Evolutionary conservation across 2,888 invertebrate species (phyloP), one percentile per base, ranked within the genome.

Genomic region (Sericinus montela): DNA sequence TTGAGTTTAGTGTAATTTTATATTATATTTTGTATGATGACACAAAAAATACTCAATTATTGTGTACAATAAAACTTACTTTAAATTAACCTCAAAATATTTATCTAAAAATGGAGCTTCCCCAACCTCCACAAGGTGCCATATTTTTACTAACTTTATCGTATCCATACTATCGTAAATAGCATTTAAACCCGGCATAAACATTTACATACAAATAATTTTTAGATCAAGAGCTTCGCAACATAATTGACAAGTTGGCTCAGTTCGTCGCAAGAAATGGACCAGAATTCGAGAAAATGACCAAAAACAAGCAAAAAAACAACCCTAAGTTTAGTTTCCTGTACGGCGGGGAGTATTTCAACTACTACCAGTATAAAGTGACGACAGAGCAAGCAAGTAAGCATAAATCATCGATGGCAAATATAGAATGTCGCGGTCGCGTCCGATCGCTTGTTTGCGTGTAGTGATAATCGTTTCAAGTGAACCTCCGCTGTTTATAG

Each of bases 241-340:
- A 97, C 90, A 98, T 98, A 72, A 99, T 99, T 71, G 99, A 99
- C 90, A 98, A 98, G 90, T 91, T 99, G 67, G 99, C 99, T 10
- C 97, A 98, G 84, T 99, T 99, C 92, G 99, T 99, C 60, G 99
- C 99, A 52, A 90, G 98, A 85, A 99, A 98, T 94, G 99, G 99
- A 45, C 98, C 97, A n/a, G 98, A 98, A 79, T 98, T 98, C 87
- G 99, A 99, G 90, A 94, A 96, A 87, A 98, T 98, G 95, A 98
- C 98, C 53, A 98, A 98, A 91, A 96, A 96, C 74, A 98, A 98
- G 87, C 98, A 99, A 86, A 96, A 97, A 83, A 97, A 97, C 75
- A 99, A 99, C 85, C 97, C 98, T 3, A 98, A 98, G 81, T 99
- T 99, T 90, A 94, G 95, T 68, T 99, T 99, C 89, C 91, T 99